Percentiles rank a stretch among this genome's conserved stretches.
Conservation (phyloP, 2,888 invertebrate genomes). For the Notodromas monacha region DNA sequence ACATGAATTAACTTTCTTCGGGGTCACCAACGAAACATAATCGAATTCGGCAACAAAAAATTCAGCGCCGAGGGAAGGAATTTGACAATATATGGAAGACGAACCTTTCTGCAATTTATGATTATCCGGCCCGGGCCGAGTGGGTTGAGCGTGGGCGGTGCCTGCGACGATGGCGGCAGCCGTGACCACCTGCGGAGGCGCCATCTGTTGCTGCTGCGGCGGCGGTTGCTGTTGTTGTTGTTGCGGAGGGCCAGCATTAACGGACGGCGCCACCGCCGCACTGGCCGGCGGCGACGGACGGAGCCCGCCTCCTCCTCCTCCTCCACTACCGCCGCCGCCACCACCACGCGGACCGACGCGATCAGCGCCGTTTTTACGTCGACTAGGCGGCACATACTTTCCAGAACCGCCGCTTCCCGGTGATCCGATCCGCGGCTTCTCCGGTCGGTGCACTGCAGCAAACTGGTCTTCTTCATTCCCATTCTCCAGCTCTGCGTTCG, state of each 20-base stretch:
- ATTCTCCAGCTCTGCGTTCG: constrained; percentile 54
- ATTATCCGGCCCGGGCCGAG: too few species aligned
- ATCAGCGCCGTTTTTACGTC: constrained; percentile 38
- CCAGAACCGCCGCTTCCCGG: constrained; percentile 14
- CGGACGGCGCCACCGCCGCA: constrained; percentile 4
- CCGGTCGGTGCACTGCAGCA: constrained; percentile 44
- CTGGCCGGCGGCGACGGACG: constrained; percentile 1
- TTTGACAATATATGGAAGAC: too few species aligned
- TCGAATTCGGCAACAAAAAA: too few species aligned
- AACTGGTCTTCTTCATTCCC: constrained; percentile 58
- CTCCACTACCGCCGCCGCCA: too few species aligned
- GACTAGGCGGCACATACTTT: constrained; percentile 43
- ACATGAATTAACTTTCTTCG: too few species aligned
- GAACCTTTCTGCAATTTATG: too few species aligned
- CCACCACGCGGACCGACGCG: too few species aligned
- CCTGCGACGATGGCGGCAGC: too few species aligned
- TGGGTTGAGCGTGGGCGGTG: too few species aligned
- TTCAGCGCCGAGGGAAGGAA: too few species aligned
- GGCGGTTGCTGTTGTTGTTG: constrained; percentile 9
- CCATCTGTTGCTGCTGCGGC: constrained; percentile 8
- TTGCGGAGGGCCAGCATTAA: constrained; percentile 7
- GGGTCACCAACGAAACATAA: too few species aligned
- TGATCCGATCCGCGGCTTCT: constrained; percentile 10
- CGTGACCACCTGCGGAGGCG: neutral
- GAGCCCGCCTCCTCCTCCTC: too few species aligned